phyloP scores from a whole-genome alignment of 2,797 vertebrate genomes.

The Sus cebifrons region DNA sequence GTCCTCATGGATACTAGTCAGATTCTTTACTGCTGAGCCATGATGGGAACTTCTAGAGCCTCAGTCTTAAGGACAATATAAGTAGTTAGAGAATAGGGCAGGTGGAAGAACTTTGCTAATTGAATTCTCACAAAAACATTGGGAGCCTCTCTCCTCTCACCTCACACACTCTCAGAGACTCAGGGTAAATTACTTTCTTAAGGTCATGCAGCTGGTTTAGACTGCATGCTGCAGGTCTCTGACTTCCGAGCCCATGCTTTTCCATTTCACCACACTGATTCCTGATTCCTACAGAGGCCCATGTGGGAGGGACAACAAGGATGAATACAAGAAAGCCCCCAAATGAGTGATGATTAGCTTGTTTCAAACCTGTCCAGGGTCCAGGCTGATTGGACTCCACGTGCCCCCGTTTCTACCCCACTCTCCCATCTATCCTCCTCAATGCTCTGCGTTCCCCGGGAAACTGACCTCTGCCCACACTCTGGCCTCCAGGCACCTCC shows the following conservation, averaged over 20 bases:
- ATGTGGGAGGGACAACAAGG: background rate
- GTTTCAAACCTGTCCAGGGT: background rate
- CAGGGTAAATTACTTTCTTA: background rate
- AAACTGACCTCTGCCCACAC: background rate
- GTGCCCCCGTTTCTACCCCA: too few species aligned
- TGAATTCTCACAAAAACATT: background rate
- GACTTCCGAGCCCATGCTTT: background rate
- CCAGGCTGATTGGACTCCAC: background rate
- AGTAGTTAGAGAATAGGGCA: background rate
- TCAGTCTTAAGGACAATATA: background rate
- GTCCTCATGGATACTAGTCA: too few species aligned
- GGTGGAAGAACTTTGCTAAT: conserved; percentile 18
- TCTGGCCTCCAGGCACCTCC: background rate
- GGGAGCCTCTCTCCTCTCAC: background rate
- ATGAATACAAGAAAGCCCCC: background rate
- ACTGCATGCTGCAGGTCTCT: background rate
- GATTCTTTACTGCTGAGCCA: too few species aligned
- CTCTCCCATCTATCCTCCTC: background rate
- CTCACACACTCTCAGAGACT: background rate
- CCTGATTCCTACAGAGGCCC: background rate
- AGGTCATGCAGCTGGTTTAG: background rate
- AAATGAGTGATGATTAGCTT: background rate
- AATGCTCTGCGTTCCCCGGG: background rate
- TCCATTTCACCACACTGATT: background rate
- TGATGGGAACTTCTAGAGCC: background rate